These are phyloP conservation scores for Sialia sialis DNA, from an alignment of 2,113 vertebrate genomes.

Conservation along the genomic window DNA sequence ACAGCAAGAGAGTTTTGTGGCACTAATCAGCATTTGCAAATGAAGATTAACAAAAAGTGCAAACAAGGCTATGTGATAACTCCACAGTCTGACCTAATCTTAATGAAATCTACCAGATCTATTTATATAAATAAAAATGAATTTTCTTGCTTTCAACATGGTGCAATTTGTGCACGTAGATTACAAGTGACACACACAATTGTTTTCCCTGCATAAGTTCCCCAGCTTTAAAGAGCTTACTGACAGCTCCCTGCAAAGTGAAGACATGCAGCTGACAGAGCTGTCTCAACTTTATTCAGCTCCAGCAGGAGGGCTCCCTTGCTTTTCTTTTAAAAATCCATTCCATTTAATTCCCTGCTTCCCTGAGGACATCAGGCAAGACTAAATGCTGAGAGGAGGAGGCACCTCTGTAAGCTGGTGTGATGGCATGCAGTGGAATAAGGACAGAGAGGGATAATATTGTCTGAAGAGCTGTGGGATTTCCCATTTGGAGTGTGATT, in stretches of 20 bases:
- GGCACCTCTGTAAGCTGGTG: background rate
- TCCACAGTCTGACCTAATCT: conserved; percentile 62
- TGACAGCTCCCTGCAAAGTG: conserved; percentile 32
- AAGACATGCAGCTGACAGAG: conserved; percentile 45
- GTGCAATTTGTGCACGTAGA: conserved; percentile 47
- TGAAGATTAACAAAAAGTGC: conserved; percentile 67
- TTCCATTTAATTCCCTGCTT: conserved; percentile 43
- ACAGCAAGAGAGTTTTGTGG: conserved; percentile 34
- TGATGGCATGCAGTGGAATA: background rate
- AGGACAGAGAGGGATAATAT: background rate
- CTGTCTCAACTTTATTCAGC: conserved; percentile 19
- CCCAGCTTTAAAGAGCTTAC: conserved; percentile 50
- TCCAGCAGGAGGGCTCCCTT: conserved; percentile 15
- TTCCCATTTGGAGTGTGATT: background rate
- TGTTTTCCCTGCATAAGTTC: conserved; percentile 30
- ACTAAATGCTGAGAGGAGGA: background rate
- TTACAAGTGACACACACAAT: conserved; percentile 49
- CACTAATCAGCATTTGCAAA: conserved; percentile 64
- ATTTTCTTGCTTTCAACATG: conserved; percentile 33
- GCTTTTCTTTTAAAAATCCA: conserved; percentile 19
- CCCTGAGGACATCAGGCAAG: background rate
- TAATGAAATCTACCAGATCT: conserved; percentile 73
- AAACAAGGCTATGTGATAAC: conserved; percentile 64
- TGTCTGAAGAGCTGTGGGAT: background rate
- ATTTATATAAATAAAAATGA: conserved; percentile 69